Percentiles rank a stretch among this genome's conserved stretches.
phyloP scores from a whole-genome alignment of 2,797 vertebrate genomes.

The Syngnathus acus region DNA sequence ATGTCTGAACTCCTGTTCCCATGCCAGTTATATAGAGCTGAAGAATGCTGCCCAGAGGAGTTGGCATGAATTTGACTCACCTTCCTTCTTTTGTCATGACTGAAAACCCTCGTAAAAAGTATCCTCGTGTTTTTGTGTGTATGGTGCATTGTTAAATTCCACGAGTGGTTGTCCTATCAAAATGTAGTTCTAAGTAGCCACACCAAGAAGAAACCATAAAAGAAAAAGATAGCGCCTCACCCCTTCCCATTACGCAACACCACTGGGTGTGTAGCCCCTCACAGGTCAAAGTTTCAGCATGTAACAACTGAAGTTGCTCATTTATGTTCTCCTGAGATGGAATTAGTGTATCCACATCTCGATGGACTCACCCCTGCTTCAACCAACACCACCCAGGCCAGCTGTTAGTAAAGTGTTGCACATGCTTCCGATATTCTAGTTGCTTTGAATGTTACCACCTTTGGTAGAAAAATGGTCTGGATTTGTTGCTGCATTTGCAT shows the following conservation, averaged over 20 bases:
- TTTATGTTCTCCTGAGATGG: not conserved
- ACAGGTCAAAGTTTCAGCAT: not conserved
- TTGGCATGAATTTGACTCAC: not conserved
- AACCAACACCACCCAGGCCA: conserved; percentile 17
- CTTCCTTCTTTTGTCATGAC: not conserved
- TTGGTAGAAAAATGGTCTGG: not conserved
- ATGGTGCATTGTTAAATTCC: conserved; percentile 1
- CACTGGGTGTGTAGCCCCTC: not conserved
- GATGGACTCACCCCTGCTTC: not conserved
- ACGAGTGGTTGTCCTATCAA: not conserved
- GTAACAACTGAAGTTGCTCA: not conserved
- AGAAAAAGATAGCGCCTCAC: conserved; percentile 1
- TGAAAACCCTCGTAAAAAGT: not conserved
- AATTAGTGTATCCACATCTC: not conserved
- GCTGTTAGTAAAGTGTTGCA: conserved; percentile 24
- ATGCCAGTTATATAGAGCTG: not conserved
- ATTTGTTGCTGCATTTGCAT: conserved; percentile 25
- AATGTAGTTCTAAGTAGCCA: not conserved
- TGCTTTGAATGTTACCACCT: conserved; percentile 25
- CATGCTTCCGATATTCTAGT: not conserved
- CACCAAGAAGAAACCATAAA: conserved; percentile 4
- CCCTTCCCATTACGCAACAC: not conserved
- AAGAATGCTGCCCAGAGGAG: not conserved
- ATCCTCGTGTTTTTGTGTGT: not conserved
- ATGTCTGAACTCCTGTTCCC: too few species aligned